Percentiles rank a stretch among this genome's conserved stretches.
Evolutionary conservation across 2,888 invertebrate species (phyloP).

Genomic region (Drosophila rellima): DNA sequence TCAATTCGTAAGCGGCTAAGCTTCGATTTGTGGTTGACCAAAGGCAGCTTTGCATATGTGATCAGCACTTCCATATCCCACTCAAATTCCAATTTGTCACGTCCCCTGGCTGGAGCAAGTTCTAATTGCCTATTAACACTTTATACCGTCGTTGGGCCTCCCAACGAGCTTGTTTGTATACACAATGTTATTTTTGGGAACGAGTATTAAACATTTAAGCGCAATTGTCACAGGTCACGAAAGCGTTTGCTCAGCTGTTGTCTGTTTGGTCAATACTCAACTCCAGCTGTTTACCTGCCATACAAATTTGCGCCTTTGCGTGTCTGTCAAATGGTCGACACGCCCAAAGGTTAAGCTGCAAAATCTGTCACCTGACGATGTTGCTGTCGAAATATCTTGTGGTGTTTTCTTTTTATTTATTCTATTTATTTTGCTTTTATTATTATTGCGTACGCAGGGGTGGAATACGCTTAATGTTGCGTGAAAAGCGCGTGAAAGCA

Average conservation of each 20-base stretch:
- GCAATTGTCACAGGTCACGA: slow-evolving; percentile 73
- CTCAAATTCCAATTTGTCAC: slow-evolving; percentile 12
- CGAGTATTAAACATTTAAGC: slow-evolving; percentile 42
- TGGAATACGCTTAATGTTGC: slow-evolving; percentile 68
- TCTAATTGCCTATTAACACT: slow-evolving; percentile 64
- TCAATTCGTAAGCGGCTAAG: slow-evolving; percentile 49
- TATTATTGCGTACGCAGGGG: slow-evolving; percentile 13
- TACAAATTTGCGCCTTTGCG: slow-evolving; percentile 16
- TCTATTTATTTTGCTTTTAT: slow-evolving; percentile 36
- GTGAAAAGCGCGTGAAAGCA: slow-evolving; percentile 67
- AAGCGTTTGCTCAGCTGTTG: slow-evolving; percentile 32
- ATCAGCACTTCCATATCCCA: slow-evolving; percentile 23
- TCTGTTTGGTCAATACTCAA: slow-evolving; percentile 76
- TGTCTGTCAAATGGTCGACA: slow-evolving; percentile 25
- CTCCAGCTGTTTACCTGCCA: slow-evolving; percentile 32
- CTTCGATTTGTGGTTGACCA: slow-evolving; percentile 62
- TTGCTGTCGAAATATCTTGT: slow-evolving; percentile 20
- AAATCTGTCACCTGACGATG: slow-evolving; percentile 64
- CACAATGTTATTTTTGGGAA: slow-evolving; percentile 33
- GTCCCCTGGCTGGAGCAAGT: not conserved
- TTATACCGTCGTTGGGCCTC: slow-evolving; percentile 15
- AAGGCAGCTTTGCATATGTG: slow-evolving; percentile 35
- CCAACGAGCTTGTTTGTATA: not conserved
- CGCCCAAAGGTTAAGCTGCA: slow-evolving; percentile 60
- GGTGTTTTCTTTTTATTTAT: slow-evolving; percentile 45